Percentiles rank a stretch among this genome's conserved stretches.
Conservation (phyloP, 2,888 invertebrate species). For the Augochlorella aurata region DNA sequence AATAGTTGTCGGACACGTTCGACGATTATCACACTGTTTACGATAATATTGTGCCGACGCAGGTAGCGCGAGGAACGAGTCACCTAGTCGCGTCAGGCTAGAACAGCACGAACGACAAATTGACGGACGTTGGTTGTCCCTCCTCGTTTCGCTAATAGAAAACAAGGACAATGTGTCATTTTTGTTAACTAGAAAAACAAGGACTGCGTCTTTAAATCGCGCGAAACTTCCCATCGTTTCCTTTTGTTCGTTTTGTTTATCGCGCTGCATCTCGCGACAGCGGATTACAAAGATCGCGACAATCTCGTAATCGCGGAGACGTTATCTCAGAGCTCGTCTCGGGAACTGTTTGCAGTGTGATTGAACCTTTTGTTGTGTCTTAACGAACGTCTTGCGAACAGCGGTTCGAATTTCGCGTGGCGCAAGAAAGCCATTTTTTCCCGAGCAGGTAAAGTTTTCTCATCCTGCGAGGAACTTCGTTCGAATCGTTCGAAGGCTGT, state of each 20-base stretch:
- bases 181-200: too few relatives aligned
- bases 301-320: not conserved
- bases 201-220: not conserved
- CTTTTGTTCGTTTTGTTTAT: not conserved
- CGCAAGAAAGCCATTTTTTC: not conserved
- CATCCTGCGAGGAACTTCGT: not conserved
- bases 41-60: too few relatives aligned
- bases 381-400: not conserved
- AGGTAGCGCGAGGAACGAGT: too few relatives aligned
- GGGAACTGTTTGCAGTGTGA: constrained; percentile 16
- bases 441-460: not conserved
- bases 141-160: too few relatives aligned
- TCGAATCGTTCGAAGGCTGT: constrained; percentile 18
- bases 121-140: too few relatives aligned
- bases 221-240: not conserved
- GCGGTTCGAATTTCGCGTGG: not conserved
- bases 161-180: too few relatives aligned
- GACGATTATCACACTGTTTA: too few relatives aligned
- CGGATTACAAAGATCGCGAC: constrained; percentile 7
- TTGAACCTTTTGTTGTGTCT: not conserved
- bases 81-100: too few relatives aligned
- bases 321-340: not conserved
- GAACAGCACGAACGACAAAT: too few relatives aligned
- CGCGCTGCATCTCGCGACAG: not conserved
- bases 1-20: too few relatives aligned